Evolutionary conservation across 1,140 invertebrate species (phyloP), one percentile per base, ranked within the genome.

Genomic region (Nasonia vitripennis): DNA sequence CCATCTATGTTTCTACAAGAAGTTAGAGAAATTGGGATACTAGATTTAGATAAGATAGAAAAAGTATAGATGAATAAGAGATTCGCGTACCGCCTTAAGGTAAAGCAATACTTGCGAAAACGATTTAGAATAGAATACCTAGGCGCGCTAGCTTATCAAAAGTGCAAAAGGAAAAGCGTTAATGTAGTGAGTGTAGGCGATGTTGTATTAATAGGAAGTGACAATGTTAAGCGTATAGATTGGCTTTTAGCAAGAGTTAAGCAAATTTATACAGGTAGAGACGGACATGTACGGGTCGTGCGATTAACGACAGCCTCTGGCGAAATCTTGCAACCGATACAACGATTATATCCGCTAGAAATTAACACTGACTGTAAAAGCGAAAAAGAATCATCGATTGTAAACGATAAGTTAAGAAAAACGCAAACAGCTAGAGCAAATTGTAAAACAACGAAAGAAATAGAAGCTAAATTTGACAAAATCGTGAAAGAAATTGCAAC

Each of bases 1-100:
- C 86, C 89, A 75, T 71, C 81, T 7, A 89, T 88, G 87, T 91
- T 91, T 55, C 71, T 91, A 34, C 87, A 88, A 74, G 88, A 90
- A 10, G 77, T 88, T 74, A 34, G n/a, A 62, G 86, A 87, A 68
- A 73, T 12, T 55, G 89, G 87, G 9, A 84, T 83, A 14, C 81
- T 87, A 67, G 89, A 91, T 70, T 78, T 83, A n/a, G 89, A 89
- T 81, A 17, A 62, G 3, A 51, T 89, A 67, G 62, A 67, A 17
- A 67, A 67, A 17, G 0, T 23, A 17, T 17, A 67, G 1, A 20
- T 67, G 11, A 20, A 23, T 17, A 14, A 67, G 62, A 9, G 62
- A 6, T 67, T 67, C 11, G 20, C 1, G 20, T 67, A 67, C 7
- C 20, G 62, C 5, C 17, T 23, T 20, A 67, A 67, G n/a, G 6